A percentile compares a stretch with the other conserved stretches of the same genome.
These are phyloP conservation scores for Montipora capitata DNA, from an alignment of 92 coral and sea anemone species.

Conservation along the genomic window DNA sequence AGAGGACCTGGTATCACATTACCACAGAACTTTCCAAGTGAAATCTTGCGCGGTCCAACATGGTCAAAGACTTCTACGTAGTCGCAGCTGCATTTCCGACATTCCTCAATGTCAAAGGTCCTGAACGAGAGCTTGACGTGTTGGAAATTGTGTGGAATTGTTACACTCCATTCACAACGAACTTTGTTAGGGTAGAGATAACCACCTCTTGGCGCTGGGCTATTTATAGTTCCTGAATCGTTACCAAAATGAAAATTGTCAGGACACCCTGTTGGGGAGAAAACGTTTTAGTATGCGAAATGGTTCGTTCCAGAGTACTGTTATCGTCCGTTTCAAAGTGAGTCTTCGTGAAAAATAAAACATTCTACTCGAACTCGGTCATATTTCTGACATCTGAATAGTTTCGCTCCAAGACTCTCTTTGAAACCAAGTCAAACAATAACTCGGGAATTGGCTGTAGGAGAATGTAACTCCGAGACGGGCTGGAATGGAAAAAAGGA, in stretches of 20 bases:
- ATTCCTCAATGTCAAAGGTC: conserved; percentile 41
- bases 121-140: conserved; percentile 55
- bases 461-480: too few species aligned
- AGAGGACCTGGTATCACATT: conserved; percentile 61
- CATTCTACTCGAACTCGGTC: too few species aligned
- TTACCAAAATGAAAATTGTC: neutral
- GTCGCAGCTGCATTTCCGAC: conserved; percentile 70
- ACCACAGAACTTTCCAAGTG: conserved; percentile 74
- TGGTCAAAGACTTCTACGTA: conserved; percentile 70
- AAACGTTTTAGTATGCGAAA: neutral
- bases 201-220: conserved; percentile 5
- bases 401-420: too few species aligned
- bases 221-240: conserved; percentile 7
- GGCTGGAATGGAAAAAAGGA: too few species aligned
- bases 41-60: conserved; percentile 37
- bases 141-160: conserved; percentile 26
- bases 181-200: conserved; percentile 53
- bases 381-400: too few species aligned
- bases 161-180: conserved; percentile 60
- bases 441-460: too few species aligned
- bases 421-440: too few species aligned
- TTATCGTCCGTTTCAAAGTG: too few species aligned
- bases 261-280: conserved; percentile 20
- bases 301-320: too few species aligned
- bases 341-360: too few species aligned